Evolutionary conservation across 2,797 vertebrate species (phyloP).

Genomic region (Mormyrus proboscirostris): DNA sequence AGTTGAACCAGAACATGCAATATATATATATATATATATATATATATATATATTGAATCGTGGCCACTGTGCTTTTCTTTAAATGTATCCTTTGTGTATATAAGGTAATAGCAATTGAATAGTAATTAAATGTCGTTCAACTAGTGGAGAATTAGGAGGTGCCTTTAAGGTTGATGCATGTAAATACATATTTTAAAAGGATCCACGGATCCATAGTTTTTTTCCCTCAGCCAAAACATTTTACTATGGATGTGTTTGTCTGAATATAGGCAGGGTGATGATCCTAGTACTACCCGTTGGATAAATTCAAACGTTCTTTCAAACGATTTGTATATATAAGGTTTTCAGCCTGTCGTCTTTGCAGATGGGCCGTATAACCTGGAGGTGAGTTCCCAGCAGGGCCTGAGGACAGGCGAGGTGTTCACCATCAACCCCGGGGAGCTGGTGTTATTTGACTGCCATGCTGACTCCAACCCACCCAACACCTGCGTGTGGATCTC

Average conservation of each 20-base stretch:
- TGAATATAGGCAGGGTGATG: not conserved
- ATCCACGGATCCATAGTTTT: not conserved
- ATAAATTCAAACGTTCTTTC: not conserved
- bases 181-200: not conserved
- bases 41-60: not conserved
- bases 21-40: not conserved
- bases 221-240: not conserved
- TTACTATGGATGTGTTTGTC: not conserved
- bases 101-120: not conserved
- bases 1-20: not conserved
- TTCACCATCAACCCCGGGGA: conserved; percentile 85
- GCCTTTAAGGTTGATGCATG: not conserved
- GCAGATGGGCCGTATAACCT: conserved; percentile 93
- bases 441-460: conserved; percentile 80
- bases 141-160: not conserved
- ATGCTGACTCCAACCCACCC: conserved; percentile 90
- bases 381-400: conserved; percentile 80
- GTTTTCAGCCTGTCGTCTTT: not conserved
- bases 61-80: not conserved
- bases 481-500: conserved; percentile 86
- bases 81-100: not conserved
- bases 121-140: not conserved
- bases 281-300: not conserved
- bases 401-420: conserved; percentile 74
- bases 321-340: not conserved